A percentile compares a stretch with the other conserved stretches of the same genome.
Conservation (phyloP, 1,140 invertebrate species). For the Ectropis grisescens region DNA sequence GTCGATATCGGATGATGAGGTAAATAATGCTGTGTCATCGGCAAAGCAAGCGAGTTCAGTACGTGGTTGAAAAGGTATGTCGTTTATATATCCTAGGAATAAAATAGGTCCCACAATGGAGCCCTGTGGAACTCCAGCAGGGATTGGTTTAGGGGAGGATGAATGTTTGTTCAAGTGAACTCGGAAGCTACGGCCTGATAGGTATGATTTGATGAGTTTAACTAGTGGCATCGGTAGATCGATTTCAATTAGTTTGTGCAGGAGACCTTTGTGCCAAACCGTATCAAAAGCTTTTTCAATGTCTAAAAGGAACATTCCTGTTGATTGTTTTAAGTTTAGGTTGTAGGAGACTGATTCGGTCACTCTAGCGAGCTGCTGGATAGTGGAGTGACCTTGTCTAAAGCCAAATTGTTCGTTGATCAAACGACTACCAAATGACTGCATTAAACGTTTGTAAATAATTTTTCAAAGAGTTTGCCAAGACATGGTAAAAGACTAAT, state of each 20-base stretch:
- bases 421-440: neutral
- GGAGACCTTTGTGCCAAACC: slow-evolving; percentile 26
- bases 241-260: slow-evolving; percentile 22
- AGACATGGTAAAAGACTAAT: slow-evolving; percentile 11
- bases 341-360: slow-evolving; percentile 5
- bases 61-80: slow-evolving; percentile 16
- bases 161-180: neutral
- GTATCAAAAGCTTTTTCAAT: slow-evolving; percentile 17
- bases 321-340: slow-evolving; percentile 10
- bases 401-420: slow-evolving; percentile 15
- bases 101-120: slow-evolving; percentile 18
- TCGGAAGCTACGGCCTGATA: slow-evolving; percentile 1
- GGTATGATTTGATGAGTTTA: slow-evolving; percentile 6
- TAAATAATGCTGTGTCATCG: slow-evolving; percentile 25
- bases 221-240: slow-evolving; percentile 1
- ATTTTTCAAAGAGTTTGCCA: slow-evolving; percentile 13
- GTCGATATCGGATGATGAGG: slow-evolving; percentile 2
- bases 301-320: slow-evolving; percentile 14
- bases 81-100: slow-evolving; percentile 14
- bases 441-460: slow-evolving; percentile 1
- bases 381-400: slow-evolving; percentile 8
- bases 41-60: slow-evolving; percentile 23
- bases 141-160: slow-evolving; percentile 1
- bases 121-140: slow-evolving; percentile 26
- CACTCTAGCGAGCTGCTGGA: slow-evolving; percentile 12